Evolutionary conservation across 2,797 vertebrate genomes (phyloP).

Genomic region (Lemur catta): DNA sequence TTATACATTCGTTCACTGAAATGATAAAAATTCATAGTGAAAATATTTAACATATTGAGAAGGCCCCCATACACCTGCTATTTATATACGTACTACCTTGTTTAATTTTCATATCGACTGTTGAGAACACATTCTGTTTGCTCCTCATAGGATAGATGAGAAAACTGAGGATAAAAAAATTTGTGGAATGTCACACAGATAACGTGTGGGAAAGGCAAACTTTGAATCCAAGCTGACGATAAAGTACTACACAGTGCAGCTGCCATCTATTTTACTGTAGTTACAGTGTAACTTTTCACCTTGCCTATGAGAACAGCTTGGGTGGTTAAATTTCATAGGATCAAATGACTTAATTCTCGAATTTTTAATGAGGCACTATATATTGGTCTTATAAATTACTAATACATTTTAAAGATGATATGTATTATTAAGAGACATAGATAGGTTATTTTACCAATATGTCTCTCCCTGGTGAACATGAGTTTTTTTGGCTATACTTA

Average conservation of each 20-base stretch:
- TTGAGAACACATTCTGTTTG: slow-evolving; percentile 28
- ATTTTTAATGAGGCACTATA: background rate
- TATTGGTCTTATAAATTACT: background rate
- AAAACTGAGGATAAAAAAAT: slow-evolving; percentile 5
- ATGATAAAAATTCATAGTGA: background rate
- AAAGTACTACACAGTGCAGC: fast-evolving
- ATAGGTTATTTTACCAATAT: background rate
- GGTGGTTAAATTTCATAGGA: background rate
- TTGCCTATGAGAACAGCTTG: background rate
- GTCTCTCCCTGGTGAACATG: background rate
- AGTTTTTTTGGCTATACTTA: background rate
- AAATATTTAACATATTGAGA: slow-evolving; percentile 23
- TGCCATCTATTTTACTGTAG: background rate
- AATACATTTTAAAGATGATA: background rate
- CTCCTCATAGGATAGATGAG: background rate
- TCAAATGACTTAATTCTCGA: background rate
- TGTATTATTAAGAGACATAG: background rate
- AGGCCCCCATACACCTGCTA: background rate
- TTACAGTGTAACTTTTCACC: background rate
- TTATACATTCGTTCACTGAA: background rate
- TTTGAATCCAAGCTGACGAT: background rate
- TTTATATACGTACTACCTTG: slow-evolving; percentile 7
- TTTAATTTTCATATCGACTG: slow-evolving; percentile 17
- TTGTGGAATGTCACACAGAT: background rate
- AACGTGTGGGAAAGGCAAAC: background rate